phyloP scores from a whole-genome alignment of 2,113 vertebrate species.

The Pholis gunnellus region DNA sequence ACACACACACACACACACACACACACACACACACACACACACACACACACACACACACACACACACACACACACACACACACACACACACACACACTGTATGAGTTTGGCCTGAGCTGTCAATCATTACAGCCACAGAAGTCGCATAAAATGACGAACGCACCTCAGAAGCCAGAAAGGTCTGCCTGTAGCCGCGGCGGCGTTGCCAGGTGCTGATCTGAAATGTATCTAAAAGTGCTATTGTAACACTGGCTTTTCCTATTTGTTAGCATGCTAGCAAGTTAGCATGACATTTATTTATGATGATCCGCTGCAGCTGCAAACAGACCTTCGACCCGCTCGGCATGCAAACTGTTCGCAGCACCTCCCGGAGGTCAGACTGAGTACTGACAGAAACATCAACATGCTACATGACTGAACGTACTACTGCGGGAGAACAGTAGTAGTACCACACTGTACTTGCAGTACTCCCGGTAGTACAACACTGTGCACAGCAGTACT shows the following conservation, averaged over 20 bases:
- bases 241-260: not conserved
- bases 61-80: too few species aligned
- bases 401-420: conserved; percentile 74
- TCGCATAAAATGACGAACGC: not conserved
- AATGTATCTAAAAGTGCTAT: not conserved
- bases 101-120: not conserved
- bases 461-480: conserved; percentile 37
- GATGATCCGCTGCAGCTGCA: not conserved
- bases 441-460: conserved; percentile 29
- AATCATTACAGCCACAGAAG: not conserved
- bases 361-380: conserved; percentile 61
- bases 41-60: too few species aligned
- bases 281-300: not conserved
- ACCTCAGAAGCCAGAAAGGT: conserved; percentile 12
- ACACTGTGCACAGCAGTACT: conserved; percentile 67
- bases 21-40: too few species aligned
- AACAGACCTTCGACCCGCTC: conserved; percentile 21
- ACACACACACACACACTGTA: too few species aligned
- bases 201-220: not conserved
- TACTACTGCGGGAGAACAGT: conserved; percentile 55
- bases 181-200: conserved; percentile 3
- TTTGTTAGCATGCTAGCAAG: not conserved
- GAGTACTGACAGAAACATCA: conserved; percentile 64
- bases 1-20: too few species aligned
- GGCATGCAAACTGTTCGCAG: conserved; percentile 65